These are phyloP conservation scores for Garra rufa DNA, from an alignment of 2,113 vertebrate genomes.

Conservation along the genomic window DNA sequence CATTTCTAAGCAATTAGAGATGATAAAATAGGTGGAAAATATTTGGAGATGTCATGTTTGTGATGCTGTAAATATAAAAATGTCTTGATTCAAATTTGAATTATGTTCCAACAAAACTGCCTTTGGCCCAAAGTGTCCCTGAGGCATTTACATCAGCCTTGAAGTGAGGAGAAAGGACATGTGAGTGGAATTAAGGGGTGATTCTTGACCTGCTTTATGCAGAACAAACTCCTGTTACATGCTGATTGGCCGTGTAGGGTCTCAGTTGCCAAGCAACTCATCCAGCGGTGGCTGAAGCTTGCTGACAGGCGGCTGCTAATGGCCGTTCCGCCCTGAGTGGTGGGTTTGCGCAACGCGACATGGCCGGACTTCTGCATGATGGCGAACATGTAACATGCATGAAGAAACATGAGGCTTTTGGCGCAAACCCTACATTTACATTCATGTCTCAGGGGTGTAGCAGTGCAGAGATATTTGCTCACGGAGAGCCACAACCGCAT, in stretches of 20 bases:
- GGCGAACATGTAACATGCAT: conserved; percentile 58
- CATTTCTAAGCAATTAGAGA: neutral
- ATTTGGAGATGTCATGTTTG: no score
- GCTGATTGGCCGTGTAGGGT: conserved; percentile 70
- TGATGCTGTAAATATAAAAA: neutral
- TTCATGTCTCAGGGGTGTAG: conserved; percentile 37
- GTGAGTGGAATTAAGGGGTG: conserved; percentile 61
- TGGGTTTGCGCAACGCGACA: conserved; percentile 37
- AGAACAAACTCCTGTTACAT: conserved; percentile 70
- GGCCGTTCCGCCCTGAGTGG: conserved; percentile 55
- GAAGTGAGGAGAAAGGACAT: conserved; percentile 55
- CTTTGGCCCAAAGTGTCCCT: neutral
- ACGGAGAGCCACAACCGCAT: neutral
- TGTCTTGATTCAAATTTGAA: neutral
- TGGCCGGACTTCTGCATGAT: conserved; percentile 49
- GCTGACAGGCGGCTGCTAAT: conserved; percentile 74
- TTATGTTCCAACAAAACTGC: neutral
- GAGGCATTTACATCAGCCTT: conserved; percentile 28
- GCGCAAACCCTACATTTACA: neutral
- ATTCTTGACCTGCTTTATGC: conserved; percentile 64
- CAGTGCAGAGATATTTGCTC: conserved; percentile 25
- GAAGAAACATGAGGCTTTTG: neutral
- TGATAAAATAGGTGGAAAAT: neutral
- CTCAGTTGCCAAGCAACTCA: conserved; percentile 80
- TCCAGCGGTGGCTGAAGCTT: conserved; percentile 66